Base-by-base conservation (phyloP, 2,797 vertebrate genomes). In the Lerista edwardsae region DNA sequence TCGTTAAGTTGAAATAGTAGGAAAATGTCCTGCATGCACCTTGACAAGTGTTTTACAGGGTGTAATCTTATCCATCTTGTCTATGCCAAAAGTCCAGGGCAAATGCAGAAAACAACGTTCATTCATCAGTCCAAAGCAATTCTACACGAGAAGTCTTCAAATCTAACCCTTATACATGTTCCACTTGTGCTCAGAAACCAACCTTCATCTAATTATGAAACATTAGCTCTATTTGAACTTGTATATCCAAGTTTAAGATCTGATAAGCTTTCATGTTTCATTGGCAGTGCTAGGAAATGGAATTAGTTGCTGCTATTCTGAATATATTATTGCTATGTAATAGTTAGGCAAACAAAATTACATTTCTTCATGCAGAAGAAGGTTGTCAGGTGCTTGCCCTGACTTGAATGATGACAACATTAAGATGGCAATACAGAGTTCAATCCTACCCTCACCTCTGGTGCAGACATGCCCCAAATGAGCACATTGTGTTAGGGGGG, bases 261-360 rank as follows among this genome's bases (percentile, higher is more conserved):
- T 57, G 73, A 34, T 75, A 57, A 75, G 41, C 19, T 31, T 75
- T 75, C 73, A 75, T 21, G 19, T 34, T 47, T n/a, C 2, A 75
- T 75, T 75, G 57, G n/a, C 51, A 34, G 29, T 34, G 31, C 51
- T 55, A 31, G 47, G 44, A 57, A 75, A 75, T 17, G 72, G n/a
- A 75, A 34, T 75, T 34, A 55, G 6, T 47, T 57, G n/a, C n/a
- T 23, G 34, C 19, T 10, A 55, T 57, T 21, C 51, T 61, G 55
- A 62, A 81, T 81, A 81, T 72, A 81, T 81, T 72, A 81, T 81
- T 19, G 14, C 31, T 44, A 44, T 73, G 39, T n/a, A 25, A 29
- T 44, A 80, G 31, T n/a, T 39, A 21, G n/a, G 27, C 9, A 72
- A n/a, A 59, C 44, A 81, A 31, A 81, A 5, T 72, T 25, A 39